Evolutionary conservation across 2,113 vertebrate species (phyloP), one percentile per base, ranked within the genome.

Genomic region (Pristiophorus japonicus): DNA sequence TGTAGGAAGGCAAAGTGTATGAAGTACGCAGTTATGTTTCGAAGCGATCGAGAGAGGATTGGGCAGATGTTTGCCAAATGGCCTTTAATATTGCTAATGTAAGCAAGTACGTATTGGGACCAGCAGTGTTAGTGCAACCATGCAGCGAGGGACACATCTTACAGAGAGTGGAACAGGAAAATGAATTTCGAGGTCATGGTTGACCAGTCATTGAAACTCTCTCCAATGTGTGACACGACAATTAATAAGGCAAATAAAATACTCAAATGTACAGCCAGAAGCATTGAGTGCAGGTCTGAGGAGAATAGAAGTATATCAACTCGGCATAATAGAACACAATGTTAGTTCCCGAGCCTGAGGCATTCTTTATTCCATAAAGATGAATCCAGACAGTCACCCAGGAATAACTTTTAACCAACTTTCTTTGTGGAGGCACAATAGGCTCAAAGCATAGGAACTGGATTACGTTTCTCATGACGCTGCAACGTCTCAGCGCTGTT

Each of bases 161-260:
- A n/a, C 66, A 67, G 42, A 34, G 93, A 70, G 38, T 16, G 93
- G 45, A 70, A 51, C 1, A 6, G 66, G 93, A 2, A 70, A 94
- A 94, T 67, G 66, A 51, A 51, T 70, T 94, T 94, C 27, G 93
- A 70, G 66, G 93, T 67, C 63, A 51, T 30, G 8, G 93, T 22
- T 70, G 93, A 73, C 42, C 93, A 94, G 93, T 70, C 65, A 94
- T 94, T 70, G 93, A 94, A 70, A 94, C 65, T 34, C 8, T 20
- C 47, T 94, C 65, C 93, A 94, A 22, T 70, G 42, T 34, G 65
- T 70, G 93, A 70, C 93, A 70, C 66, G 30, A 20, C 65, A 94
- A 94, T 94, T 70, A 94, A 94, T 34, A 94, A 94, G 63, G 63
- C 65, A 94, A 94, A 70, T 42, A 67, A 94, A 94, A 30, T 70